These are phyloP conservation scores for Tetanocera ferruginea DNA, from an alignment of 2,888 invertebrate species.

Conservation along the genomic window DNA sequence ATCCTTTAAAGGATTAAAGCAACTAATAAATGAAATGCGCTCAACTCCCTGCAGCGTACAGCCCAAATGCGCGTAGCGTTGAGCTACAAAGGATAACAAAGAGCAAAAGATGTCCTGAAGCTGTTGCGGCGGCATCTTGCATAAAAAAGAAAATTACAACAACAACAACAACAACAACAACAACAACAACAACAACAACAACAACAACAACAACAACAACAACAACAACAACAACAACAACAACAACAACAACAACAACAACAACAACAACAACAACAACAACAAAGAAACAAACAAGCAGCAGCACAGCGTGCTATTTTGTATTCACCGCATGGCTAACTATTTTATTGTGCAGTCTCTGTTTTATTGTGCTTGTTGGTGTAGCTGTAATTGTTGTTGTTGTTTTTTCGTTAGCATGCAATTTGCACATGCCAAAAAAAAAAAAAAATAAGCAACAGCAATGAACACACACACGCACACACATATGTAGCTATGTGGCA, in stretches of 20 bases:
- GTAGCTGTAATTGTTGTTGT: not conserved
- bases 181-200: constrained; percentile 10
- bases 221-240: constrained; percentile 16
- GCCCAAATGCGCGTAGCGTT: not conserved
- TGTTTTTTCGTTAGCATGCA: not conserved
- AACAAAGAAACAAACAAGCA: constrained; percentile 5
- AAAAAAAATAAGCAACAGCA: too few relatives aligned
- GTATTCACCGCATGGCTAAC: constrained; percentile 6
- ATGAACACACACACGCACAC: not conserved
- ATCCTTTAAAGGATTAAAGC: not conserved
- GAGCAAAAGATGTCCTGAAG: constrained; percentile 19
- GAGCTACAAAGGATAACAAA: constrained; percentile 13
- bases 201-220: constrained; percentile 5
- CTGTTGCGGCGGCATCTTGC: constrained; percentile 8
- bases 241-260: constrained; percentile 8
- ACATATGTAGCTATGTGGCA: not conserved
- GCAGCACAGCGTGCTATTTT: not conserved
- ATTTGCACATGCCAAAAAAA: too few relatives aligned
- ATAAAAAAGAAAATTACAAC: constrained; percentile 29
- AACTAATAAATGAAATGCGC: not conserved
- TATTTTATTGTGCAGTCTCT: too few relatives aligned
- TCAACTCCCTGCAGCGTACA: not conserved
- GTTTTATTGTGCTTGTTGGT: constrained; percentile 7
- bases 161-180: constrained; percentile 16
- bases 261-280: constrained; percentile 9